These are phyloP conservation scores for Pipistrellus pygmaeus DNA, from an alignment of 2,797 vertebrate genomes.

Conservation along the genomic window DNA sequence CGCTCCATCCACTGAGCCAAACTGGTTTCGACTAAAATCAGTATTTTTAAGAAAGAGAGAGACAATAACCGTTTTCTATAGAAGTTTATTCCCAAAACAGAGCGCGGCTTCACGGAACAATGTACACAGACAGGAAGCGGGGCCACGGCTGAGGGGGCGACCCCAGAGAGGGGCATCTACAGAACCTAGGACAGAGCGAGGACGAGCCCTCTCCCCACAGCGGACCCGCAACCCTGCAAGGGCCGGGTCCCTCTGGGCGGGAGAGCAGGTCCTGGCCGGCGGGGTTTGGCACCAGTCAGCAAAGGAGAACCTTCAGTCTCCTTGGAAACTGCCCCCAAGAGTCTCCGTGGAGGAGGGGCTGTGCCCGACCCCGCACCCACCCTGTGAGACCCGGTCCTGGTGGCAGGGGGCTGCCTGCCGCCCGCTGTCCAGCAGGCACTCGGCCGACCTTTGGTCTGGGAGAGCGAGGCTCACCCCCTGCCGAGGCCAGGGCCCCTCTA, in stretches of 20 bases:
- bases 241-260: conserved; percentile 39
- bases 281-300: conserved; percentile 77
- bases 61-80: conserved; percentile 84
- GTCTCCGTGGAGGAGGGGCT: neutral
- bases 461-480: neutral
- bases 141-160: conserved; percentile 60
- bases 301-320: conserved; percentile 57
- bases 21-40: neutral
- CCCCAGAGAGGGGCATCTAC: conserved; percentile 78
- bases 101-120: conserved; percentile 88
- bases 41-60: neutral
- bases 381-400: neutral
- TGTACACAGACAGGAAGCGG: conserved; percentile 86
- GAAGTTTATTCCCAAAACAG: conserved; percentile 91
- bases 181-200: conserved; percentile 83
- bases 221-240: conserved; percentile 26
- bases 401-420: neutral
- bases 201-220: conserved; percentile 41
- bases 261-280: conserved; percentile 62
- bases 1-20: no score
- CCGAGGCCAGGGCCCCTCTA: conserved; percentile 1
- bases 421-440: neutral
- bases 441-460: conserved; percentile 52
- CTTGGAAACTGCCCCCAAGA: conserved; percentile 69
- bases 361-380: neutral